Percentiles rank a stretch among this genome's conserved stretches.
These are phyloP conservation scores for Morpho helenor DNA, from an alignment of 2,888 invertebrate species.

Conservation along the genomic window DNA sequence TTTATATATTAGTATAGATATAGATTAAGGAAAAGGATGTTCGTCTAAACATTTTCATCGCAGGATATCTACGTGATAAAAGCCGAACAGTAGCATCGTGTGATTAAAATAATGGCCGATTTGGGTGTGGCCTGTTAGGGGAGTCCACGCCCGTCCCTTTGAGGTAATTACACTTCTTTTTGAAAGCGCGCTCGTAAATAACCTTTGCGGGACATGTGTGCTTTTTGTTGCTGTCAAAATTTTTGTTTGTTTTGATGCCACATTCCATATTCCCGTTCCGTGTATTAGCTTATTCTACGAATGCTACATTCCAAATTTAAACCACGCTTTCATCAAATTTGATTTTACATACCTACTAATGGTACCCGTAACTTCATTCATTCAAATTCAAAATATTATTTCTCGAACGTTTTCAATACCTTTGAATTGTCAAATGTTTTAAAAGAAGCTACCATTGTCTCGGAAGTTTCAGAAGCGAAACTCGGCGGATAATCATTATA, in stretches of 20 bases:
- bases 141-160: conserved; percentile 34
- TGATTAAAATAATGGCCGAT: conserved; percentile 74
- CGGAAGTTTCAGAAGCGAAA: too few species aligned
- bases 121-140: conserved; percentile 55
- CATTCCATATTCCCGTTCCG: conserved; percentile 5
- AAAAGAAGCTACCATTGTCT: too few species aligned
- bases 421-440: too few species aligned
- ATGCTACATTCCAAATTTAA: neutral
- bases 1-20: too few species aligned
- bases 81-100: conserved; percentile 41
- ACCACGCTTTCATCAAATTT: too few species aligned
- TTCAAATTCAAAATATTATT: too few species aligned
- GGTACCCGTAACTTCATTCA: too few species aligned
- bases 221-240: conserved; percentile 13
- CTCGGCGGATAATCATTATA: too few species aligned
- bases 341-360: too few species aligned
- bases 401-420: too few species aligned
- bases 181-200: conserved; percentile 29
- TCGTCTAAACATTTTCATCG: neutral
- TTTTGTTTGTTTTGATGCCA: conserved; percentile 11
- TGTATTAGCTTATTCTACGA: neutral
- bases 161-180: conserved; percentile 35
- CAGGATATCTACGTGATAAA: conserved; percentile 49
- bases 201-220: conserved; percentile 18
- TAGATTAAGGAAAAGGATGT: too few species aligned